Evolutionary conservation across 1,140 invertebrate genomes (phyloP).

Genomic region (Galendromus occidentalis): DNA sequence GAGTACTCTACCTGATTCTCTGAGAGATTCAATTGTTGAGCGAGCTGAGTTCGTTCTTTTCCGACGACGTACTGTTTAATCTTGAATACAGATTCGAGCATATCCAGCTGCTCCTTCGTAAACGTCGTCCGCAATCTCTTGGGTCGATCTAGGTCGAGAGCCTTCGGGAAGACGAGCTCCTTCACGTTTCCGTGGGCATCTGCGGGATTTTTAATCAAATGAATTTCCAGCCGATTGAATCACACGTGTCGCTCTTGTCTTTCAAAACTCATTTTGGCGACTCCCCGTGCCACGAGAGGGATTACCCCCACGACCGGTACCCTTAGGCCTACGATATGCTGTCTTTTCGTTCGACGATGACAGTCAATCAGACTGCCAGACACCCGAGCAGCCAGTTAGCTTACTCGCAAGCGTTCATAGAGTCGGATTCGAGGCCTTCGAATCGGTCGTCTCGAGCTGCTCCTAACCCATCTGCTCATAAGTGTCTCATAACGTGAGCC

Average conservation of each 20-base stretch:
- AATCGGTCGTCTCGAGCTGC: too few species aligned
- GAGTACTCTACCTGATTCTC: slow-evolving; percentile 32
- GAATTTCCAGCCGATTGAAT: background rate
- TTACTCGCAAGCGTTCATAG: too few species aligned
- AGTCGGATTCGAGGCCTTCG: too few species aligned
- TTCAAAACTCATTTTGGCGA: too few species aligned
- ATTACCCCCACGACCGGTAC: too few species aligned
- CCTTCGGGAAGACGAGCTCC: slow-evolving; percentile 34
- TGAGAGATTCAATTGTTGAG: slow-evolving; percentile 28
- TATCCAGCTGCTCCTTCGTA: slow-evolving; percentile 30
- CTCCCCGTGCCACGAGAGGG: too few species aligned
- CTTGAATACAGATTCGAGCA: slow-evolving; percentile 31
- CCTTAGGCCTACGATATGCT: too few species aligned
- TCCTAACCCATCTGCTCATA: too few species aligned
- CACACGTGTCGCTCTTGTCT: background rate
- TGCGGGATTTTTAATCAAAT: slow-evolving; percentile 19
- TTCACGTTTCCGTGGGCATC: slow-evolving; percentile 31
- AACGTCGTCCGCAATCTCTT: slow-evolving; percentile 35
- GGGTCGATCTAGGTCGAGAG: slow-evolving; percentile 33
- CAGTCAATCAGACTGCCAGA: too few species aligned
- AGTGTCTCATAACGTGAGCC: too few species aligned
- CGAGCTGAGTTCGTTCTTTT: slow-evolving; percentile 30
- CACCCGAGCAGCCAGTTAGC: too few species aligned
- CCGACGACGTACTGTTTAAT: slow-evolving; percentile 34
- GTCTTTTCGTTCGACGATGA: too few species aligned